phyloP scores from a whole-genome alignment of 2,113 vertebrate species.

The Mugil cephalus region DNA sequence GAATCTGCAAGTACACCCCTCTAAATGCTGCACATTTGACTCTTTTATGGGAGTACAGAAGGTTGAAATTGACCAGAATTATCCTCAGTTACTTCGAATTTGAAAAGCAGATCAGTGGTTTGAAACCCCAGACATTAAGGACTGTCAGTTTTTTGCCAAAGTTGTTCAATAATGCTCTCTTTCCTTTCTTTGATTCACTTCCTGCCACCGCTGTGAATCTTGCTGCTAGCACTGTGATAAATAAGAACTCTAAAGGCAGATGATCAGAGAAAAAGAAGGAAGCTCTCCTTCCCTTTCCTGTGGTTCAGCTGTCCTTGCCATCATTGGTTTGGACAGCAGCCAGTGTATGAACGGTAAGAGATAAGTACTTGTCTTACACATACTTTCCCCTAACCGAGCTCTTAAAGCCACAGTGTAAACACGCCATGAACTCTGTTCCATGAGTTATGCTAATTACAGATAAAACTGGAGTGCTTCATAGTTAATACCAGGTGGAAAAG shows the following conservation, averaged over 20 bases:
- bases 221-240: slow-evolving; percentile 23
- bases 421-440: slow-evolving; percentile 52
- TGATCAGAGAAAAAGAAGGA: slow-evolving; percentile 20
- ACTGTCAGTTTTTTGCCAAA: too few species aligned
- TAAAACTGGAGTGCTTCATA: slow-evolving; percentile 56
- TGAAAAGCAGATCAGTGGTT: not conserved
- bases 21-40: not conserved
- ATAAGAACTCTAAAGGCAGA: slow-evolving; percentile 3
- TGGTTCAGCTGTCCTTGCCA: slow-evolving; percentile 25
- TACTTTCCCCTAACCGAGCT: slow-evolving; percentile 55
- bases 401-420: slow-evolving; percentile 67
- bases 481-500: slow-evolving; percentile 66
- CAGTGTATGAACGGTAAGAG: slow-evolving; percentile 52
- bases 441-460: slow-evolving; percentile 76
- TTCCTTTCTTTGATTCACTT: not conserved
- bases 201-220: not conserved
- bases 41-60: not conserved
- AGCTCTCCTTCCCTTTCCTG: slow-evolving; percentile 22
- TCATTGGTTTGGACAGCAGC: slow-evolving; percentile 58
- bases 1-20: too few species aligned
- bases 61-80: not conserved
- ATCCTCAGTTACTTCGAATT: not conserved
- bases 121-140: not conserved
- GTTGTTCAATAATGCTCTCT: not conserved
- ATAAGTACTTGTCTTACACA: slow-evolving; percentile 71